Conservation (phyloP, 2,888 invertebrate species). For the Antheraea assamensis region DNA sequence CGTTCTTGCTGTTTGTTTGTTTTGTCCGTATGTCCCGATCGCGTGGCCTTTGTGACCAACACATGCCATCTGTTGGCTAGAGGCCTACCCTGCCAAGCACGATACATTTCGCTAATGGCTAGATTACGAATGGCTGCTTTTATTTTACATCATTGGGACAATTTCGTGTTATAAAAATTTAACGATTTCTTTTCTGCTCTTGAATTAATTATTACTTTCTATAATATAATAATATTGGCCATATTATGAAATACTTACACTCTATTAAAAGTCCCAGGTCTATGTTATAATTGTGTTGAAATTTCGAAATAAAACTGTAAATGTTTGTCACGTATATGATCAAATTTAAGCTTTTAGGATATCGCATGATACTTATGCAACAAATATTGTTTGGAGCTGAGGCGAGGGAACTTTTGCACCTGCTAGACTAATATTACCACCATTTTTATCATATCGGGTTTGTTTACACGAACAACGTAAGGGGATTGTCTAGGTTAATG, state of each 20-base stretch:
- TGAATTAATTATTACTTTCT: neutral
- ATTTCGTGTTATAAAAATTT: neutral
- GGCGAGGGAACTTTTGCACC: conserved; percentile 1
- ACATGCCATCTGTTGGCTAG: conserved; percentile 56
- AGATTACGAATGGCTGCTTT: conserved; percentile 62
- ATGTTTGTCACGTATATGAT: neutral
- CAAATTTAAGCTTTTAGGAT: neutral
- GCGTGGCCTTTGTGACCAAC: conserved; percentile 38
- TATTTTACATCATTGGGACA: conserved; percentile 13
- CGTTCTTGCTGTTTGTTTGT: conserved; percentile 17
- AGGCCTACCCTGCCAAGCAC: conserved; percentile 52
- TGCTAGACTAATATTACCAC: neutral
- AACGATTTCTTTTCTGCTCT: neutral
- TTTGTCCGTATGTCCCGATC: conserved; percentile 25
- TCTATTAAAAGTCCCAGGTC: no score
- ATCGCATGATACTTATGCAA: neutral
- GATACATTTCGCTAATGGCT: conserved; percentile 61
- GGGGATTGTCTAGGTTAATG: neutral
- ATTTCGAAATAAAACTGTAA: neutral
- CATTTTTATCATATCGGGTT: neutral
- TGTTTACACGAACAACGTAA: neutral
- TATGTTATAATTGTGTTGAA: no score
- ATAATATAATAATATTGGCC: neutral
- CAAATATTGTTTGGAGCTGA: neutral
- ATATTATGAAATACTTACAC: no score